Conservation (phyloP, 2,113 vertebrate species). For the Herpetotheres cachinnans region DNA sequence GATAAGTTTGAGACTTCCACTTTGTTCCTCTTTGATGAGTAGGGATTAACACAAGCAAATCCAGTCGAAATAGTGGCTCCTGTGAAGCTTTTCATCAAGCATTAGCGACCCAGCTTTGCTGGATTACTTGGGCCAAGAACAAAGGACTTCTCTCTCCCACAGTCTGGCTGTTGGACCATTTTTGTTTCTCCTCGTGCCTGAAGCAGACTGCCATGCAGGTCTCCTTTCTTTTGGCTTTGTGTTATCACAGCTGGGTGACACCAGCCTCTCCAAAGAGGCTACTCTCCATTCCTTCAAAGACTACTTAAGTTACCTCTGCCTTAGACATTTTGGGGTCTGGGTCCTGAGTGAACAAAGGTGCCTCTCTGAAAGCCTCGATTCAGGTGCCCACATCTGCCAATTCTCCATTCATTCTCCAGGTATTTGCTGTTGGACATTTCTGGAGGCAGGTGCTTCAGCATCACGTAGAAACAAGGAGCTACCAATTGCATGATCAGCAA, state of each 20-base stretch:
- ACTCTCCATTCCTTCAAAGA: neutral
- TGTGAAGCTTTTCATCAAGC: neutral
- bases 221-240: neutral
- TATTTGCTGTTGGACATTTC: neutral
- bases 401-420: neutral
- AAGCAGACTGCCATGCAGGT: neutral
- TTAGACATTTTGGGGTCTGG: neutral
- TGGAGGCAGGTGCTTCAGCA: neutral
- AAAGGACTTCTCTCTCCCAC: neutral
- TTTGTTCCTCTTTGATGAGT: neutral
- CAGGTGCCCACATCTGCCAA: neutral
- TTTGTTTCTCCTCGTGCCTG: neutral
- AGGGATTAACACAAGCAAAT: neutral
- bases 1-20: neutral
- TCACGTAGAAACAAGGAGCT: neutral
- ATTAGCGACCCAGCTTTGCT: neutral
- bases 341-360: neutral
- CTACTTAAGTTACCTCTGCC: neutral
- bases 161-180: fast-evolving
- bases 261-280: neutral
- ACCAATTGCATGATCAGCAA: neutral
- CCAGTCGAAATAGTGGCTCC: neutral
- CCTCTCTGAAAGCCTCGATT: neutral
- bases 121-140: neutral
- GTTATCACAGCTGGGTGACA: neutral